phyloP scores from a whole-genome alignment of 2,113 vertebrate species.

The Cottus gobio region DNA sequence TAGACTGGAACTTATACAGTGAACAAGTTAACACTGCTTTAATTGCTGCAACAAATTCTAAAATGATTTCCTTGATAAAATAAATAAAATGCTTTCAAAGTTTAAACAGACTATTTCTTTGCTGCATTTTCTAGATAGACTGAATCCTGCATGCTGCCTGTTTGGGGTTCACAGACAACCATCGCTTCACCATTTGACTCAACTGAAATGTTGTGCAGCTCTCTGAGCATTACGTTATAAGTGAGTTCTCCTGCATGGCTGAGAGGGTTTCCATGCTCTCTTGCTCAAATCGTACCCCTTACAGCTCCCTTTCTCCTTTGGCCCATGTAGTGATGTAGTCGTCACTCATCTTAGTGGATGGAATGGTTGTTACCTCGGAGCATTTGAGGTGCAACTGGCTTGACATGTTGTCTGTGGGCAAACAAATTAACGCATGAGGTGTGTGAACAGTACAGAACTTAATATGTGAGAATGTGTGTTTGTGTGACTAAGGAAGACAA shows the following conservation, averaged over 20 bases:
- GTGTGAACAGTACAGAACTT: conserved; percentile 3
- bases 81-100: neutral
- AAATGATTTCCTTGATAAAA: neutral
- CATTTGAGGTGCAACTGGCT: conserved; percentile 1
- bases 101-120: neutral
- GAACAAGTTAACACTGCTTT: neutral
- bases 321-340: conserved; percentile 65
- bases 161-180: conserved; percentile 1
- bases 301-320: conserved; percentile 24
- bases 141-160: neutral
- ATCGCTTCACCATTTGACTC: conserved; percentile 52
- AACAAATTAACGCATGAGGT: conserved; percentile 12
- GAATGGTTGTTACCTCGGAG: conserved; percentile 6
- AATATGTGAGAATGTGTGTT: neutral
- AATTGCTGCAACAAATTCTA: neutral
- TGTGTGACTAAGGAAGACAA: conserved; percentile 4
- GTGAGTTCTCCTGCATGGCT: conserved; percentile 51
- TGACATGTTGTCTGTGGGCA: neutral
- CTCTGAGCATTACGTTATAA: conserved; percentile 51
- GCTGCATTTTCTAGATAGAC: neutral
- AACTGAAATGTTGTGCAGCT: conserved; percentile 44
- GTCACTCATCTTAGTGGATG: conserved; percentile 51
- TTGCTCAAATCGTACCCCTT: conserved; percentile 11
- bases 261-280: conserved; percentile 66
- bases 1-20: neutral